Conservation (phyloP, 2,797 vertebrate species). For the Oreochromis mossambicus region DNA sequence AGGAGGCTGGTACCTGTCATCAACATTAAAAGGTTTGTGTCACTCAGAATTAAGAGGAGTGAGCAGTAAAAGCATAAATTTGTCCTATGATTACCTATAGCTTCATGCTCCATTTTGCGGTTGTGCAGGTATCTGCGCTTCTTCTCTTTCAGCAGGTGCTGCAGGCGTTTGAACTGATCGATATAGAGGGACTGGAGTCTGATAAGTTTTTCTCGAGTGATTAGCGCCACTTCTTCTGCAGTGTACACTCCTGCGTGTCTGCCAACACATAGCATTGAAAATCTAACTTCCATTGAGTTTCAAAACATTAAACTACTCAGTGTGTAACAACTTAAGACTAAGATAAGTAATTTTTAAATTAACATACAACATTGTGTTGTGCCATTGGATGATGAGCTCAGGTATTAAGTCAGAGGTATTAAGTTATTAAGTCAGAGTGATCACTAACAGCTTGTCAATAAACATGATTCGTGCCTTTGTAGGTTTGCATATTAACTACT, state of each 20-base stretch:
- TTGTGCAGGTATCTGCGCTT: slow-evolving; percentile 90
- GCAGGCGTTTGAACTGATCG: slow-evolving; percentile 96
- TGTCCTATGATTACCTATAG: slow-evolving; percentile 72
- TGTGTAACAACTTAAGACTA: not conserved
- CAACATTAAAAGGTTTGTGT: not conserved
- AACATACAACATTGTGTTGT: not conserved
- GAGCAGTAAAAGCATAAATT: not conserved
- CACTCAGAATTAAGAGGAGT: not conserved
- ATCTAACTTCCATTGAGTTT: not conserved
- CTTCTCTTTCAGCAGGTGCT: slow-evolving; percentile 96
- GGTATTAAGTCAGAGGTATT: not conserved
- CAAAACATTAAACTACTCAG: not conserved
- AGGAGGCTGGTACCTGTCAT: slow-evolving; percentile 86
- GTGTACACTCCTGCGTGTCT: slow-evolving; percentile 97
- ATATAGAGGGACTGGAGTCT: slow-evolving; percentile 96
- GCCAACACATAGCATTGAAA: not conserved
- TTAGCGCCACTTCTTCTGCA: slow-evolving; percentile 94
- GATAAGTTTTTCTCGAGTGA: slow-evolving; percentile 96
- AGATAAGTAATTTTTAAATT: not conserved
- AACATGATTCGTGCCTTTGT: not conserved
- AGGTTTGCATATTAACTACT: not conserved
- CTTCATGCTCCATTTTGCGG: slow-evolving; percentile 89
- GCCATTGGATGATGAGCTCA: not conserved
- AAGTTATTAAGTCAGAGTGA: not conserved
- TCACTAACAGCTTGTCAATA: not conserved